These are phyloP conservation scores for Caenorhabditis zanzibari DNA, from an alignment of 2,888 invertebrate genomes.

Conservation along the genomic window DNA sequence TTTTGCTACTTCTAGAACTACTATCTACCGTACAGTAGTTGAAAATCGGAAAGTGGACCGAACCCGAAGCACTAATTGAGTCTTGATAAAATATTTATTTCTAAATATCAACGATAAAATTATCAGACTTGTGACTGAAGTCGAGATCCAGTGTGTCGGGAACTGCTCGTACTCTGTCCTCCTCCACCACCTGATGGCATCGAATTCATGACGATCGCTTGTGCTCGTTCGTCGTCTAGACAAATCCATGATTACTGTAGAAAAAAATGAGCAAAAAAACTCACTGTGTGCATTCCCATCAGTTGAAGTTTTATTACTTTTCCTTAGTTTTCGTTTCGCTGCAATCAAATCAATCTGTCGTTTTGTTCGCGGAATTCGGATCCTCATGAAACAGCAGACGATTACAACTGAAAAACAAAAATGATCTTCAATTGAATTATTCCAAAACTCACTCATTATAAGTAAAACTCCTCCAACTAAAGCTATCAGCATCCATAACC, in stretches of 20 bases:
- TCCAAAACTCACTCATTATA: slow-evolving; percentile 77
- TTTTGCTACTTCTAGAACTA: slow-evolving; percentile 13
- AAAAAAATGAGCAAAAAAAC: neutral
- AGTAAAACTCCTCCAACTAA: slow-evolving; percentile 82
- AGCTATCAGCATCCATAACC: slow-evolving; percentile 83
- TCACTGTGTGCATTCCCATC: slow-evolving; percentile 53
- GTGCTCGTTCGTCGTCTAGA: slow-evolving; percentile 75
- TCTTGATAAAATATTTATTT: no score
- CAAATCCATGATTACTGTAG: no score
- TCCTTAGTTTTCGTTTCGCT: slow-evolving; percentile 75
- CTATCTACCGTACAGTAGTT: slow-evolving; percentile 23
- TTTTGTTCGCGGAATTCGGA: slow-evolving; percentile 82
- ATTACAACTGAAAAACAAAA: slow-evolving; percentile 76
- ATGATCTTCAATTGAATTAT: neutral
- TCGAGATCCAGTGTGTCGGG: slow-evolving; percentile 63
- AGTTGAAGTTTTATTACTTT: slow-evolving; percentile 64
- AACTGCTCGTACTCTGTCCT: slow-evolving; percentile 8
- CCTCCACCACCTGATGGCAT: slow-evolving; percentile 64
- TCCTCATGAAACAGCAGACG: slow-evolving; percentile 83
- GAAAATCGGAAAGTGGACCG: slow-evolving; percentile 39
- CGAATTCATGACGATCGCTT: slow-evolving; percentile 82
- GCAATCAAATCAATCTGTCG: slow-evolving; percentile 82
- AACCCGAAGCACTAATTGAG: neutral
- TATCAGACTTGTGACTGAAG: slow-evolving; percentile 71
- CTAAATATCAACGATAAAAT: neutral